Evolutionary conservation across 2,888 invertebrate species (phyloP), one percentile per base, ranked within the genome.

Genomic region (Hypercompe scribonia): DNA sequence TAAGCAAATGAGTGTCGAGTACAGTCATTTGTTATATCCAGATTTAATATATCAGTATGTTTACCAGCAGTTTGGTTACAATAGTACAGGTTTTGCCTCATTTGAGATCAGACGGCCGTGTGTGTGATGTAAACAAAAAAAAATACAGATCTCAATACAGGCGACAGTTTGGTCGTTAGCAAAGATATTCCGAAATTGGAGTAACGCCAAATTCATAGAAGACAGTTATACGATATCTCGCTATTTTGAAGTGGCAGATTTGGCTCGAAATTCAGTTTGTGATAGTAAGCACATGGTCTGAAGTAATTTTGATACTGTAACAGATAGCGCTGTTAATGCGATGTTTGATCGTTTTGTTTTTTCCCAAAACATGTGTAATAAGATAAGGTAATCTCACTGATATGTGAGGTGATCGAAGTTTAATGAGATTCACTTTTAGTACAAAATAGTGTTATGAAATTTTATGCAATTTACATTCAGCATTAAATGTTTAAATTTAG

Each of bases 131-230:
- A n/a, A n/a, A n/a, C n/a, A n/a, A n/a, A n/a, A n/a, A n/a, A n/a
- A n/a, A n/a, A n/a, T n/a, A n/a, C 21, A 61, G 42, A 46, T 31
- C 18, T 63, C 28, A 70, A 31, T 31, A 42, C 42, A 24, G 42
- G 39, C 69, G 21, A 66, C 46, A 70, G 33, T 39, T 42, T 3
- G 61, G 31, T 13, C 34, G 31, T 61, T 63, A 54, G 67, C 34
- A 63, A 10, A 63, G 42, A 31, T 46, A 66, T 24, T 61, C 34
- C 18, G 63, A 42, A 33, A 10, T 63, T 70, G 69, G 69, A 63
- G 28, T n/a, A 0, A 34, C 18, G 70, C 70, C 70, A 70, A 64
- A 28, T 34, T 64, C 4, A 65, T 36, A 34, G 11, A n/a, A 21
- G 36, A 50, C n/a, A 50, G 65, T n/a, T 11, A 18, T 36, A 39